Percentiles rank a stretch among this genome's conserved stretches.
Conservation (phyloP, 2,113 vertebrate genomes). For the Hippotragus niger region DNA sequence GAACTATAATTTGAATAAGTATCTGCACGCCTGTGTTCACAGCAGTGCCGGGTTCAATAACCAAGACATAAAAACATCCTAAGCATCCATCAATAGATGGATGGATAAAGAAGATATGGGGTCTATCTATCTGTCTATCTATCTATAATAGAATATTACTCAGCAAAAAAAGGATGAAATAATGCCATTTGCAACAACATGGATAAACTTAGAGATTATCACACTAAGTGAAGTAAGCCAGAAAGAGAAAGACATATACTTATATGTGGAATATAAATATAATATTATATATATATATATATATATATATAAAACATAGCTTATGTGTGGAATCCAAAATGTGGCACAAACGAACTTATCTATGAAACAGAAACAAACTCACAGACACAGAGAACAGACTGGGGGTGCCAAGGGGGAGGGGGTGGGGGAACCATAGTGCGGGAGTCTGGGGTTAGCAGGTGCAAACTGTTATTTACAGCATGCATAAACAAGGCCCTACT, state of each 20-base stretch:
- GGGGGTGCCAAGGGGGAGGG: not conserved
- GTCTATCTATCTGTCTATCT: not conserved
- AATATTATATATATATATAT: no score
- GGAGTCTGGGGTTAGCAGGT: not conserved
- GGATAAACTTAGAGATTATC: not conserved
- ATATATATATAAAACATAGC: not conserved
- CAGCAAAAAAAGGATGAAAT: not conserved
- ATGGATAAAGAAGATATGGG: not conserved
- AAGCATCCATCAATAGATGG: not conserved
- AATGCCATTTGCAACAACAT: not conserved
- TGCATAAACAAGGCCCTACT: not conserved
- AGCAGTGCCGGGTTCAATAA: not conserved
- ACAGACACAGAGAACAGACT: not conserved
- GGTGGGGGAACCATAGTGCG: rapidly evolving
- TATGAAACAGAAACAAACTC: not conserved
- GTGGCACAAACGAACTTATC: not conserved
- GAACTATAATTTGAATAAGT: not conserved
- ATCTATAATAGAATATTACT: not conserved
- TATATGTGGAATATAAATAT: not conserved
- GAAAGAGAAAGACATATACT: not conserved
- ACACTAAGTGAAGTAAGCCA: not conserved
- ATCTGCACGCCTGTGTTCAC: not conserved
- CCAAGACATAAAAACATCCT: not conserved
- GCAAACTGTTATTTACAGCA: not conserved
- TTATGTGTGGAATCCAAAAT: not conserved